These are phyloP conservation scores for Agrotis exclamationis DNA, from an alignment of 2,888 invertebrate genomes.

Conservation along the genomic window DNA sequence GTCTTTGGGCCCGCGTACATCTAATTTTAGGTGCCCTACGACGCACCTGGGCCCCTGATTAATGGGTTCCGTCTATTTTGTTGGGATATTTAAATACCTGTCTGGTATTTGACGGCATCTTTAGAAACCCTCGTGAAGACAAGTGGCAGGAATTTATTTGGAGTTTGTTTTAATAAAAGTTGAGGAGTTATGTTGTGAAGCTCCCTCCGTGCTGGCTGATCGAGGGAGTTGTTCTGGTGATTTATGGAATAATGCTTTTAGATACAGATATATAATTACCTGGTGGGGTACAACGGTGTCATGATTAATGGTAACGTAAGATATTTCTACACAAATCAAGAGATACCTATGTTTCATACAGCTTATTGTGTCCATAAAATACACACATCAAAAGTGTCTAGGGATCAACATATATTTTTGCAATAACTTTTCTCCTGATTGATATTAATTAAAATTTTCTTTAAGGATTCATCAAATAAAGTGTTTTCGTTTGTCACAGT, in stretches of 20 bases:
- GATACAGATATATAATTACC: not conserved
- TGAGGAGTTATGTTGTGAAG: conserved; percentile 27
- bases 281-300: not conserved
- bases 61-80: conserved; percentile 68
- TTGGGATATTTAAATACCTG: conserved; percentile 66
- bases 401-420: no score
- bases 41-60: conserved; percentile 74
- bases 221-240: conserved; percentile 22
- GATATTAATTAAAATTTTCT: no score
- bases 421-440: no score
- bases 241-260: conserved; percentile 33
- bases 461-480: no score
- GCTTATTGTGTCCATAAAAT: not conserved
- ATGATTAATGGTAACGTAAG: conserved; percentile 5
- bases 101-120: conserved; percentile 60
- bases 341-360: not conserved
- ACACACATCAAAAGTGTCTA: no score
- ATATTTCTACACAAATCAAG: not conserved
- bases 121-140: conserved; percentile 53
- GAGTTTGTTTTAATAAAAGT: conserved; percentile 53
- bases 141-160: conserved; percentile 51
- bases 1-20: conserved; percentile 68
- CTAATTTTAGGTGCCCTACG: conserved; percentile 73
- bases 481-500: no score
- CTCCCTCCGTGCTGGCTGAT: conserved; percentile 2